phyloP scores from a whole-genome alignment of 1,140 invertebrate genomes.

The Potamilus streckersoni region DNA sequence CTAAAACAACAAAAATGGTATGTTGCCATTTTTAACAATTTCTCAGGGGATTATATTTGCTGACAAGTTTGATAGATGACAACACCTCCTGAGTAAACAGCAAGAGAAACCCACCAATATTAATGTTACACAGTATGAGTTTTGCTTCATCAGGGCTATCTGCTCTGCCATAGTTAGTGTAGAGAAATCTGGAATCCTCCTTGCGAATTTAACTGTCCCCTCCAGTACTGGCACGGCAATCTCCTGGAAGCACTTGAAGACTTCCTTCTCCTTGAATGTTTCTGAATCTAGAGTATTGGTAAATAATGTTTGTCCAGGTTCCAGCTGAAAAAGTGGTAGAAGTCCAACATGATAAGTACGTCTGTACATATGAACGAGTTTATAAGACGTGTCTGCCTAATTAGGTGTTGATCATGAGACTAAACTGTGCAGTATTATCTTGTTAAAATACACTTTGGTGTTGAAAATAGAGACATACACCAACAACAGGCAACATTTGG shows the following conservation, averaged over 20 bases:
- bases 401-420: too few relatives aligned
- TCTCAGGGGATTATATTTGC: too few relatives aligned
- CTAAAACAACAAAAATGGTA: too few relatives aligned
- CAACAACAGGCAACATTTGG: too few relatives aligned
- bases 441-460: too few relatives aligned
- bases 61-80: too few relatives aligned
- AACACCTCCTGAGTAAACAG: too few relatives aligned
- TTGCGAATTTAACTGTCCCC: slow-evolving; percentile 88
- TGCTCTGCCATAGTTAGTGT: slow-evolving; percentile 95
- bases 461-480: too few relatives aligned
- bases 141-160: slow-evolving; percentile 88
- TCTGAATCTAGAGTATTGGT: slow-evolving; percentile 27
- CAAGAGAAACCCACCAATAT: slow-evolving; percentile 41
- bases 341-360: background rate
- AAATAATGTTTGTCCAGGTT: slow-evolving; percentile 5
- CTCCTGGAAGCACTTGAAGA: slow-evolving; percentile 49
- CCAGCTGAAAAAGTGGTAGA: slow-evolving; percentile 16
- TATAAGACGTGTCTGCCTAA: too few relatives aligned
- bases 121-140: slow-evolving; percentile 46
- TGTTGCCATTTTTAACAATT: too few relatives aligned
- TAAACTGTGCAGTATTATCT: too few relatives aligned
- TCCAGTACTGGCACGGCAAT: slow-evolving; percentile 45
- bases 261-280: slow-evolving; percentile 34
- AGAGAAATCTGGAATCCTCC: slow-evolving; percentile 89
- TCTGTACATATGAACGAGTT: too few relatives aligned